Evolutionary conservation across 2,888 invertebrate species (phyloP).

Genomic region (Isoperla grammatica): DNA sequence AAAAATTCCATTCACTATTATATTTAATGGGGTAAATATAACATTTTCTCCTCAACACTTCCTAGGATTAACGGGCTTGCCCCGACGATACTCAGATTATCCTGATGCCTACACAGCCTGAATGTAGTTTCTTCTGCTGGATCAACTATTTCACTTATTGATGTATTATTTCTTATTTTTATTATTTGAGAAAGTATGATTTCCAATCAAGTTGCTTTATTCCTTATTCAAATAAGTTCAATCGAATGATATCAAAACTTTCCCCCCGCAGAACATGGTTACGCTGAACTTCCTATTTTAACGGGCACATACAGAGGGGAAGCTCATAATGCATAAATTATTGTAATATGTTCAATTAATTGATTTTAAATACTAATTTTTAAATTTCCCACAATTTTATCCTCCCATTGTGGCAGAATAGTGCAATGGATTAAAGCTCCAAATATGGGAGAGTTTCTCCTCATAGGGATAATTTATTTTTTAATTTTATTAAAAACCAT

Average conservation of each 20-base stretch:
- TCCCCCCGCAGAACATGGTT: no score
- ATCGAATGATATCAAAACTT: conserved; percentile 58
- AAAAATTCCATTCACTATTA: conserved; percentile 64
- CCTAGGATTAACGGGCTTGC: conserved; percentile 63
- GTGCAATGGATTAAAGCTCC: conserved; percentile 62
- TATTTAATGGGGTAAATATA: no score
- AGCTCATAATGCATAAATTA: no score
- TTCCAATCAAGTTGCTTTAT: conserved; percentile 49
- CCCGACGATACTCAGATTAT: conserved; percentile 70
- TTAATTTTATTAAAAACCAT: conserved; percentile 47
- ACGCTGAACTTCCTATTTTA: no score
- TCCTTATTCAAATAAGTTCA: conserved; percentile 49
- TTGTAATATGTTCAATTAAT: no score
- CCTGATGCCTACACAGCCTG: conserved; percentile 59
- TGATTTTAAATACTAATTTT: no score
- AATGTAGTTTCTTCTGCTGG: conserved; percentile 61
- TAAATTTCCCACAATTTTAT: conserved; percentile 53
- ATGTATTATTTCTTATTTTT: conserved; percentile 58
- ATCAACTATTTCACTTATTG: conserved; percentile 56
- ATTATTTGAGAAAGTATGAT: conserved; percentile 57
- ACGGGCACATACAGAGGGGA: no score
- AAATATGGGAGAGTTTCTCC: no score
- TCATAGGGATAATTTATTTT: no score
- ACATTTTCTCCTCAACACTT: conserved; percentile 43
- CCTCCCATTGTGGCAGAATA: conserved; percentile 58